These are phyloP conservation scores for Siniperca chuatsi DNA, from an alignment of 2,113 vertebrate species.

Conservation along the genomic window DNA sequence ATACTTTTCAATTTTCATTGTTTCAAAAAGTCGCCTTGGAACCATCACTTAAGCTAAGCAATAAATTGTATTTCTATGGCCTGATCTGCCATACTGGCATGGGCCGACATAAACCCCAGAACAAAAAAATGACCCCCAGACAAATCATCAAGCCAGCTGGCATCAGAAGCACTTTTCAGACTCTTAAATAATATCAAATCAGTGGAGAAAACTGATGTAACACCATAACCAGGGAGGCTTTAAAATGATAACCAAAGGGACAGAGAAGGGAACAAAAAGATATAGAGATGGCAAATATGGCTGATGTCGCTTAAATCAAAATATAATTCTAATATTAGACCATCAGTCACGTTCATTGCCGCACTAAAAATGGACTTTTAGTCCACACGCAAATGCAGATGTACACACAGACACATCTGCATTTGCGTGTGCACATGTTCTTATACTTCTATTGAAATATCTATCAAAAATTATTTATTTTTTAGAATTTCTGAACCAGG, in stretches of 20 bases:
- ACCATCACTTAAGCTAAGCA: not conserved
- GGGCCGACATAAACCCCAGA: slow-evolving; percentile 6
- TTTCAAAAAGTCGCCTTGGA: not conserved
- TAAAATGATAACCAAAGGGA: slow-evolving; percentile 20
- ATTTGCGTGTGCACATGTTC: not conserved
- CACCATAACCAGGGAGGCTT: not conserved
- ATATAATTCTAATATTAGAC: not conserved
- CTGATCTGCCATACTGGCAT: not conserved
- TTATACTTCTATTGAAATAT: not conserved
- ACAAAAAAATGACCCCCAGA: slow-evolving; percentile 4
- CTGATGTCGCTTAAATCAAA: slow-evolving; percentile 9
- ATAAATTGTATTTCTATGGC: slow-evolving; percentile 19
- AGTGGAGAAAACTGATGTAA: slow-evolving; percentile 32
- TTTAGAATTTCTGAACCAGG: not conserved
- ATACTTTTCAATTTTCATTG: slow-evolving; percentile 18
- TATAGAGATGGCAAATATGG: not conserved
- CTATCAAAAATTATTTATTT: not conserved
- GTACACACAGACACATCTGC: too few species aligned
- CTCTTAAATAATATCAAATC: slow-evolving; percentile 35
- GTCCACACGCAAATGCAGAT: too few species aligned
- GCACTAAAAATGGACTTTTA: not conserved
- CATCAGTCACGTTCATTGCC: not conserved
- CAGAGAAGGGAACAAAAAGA: not conserved
- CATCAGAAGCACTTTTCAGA: slow-evolving; percentile 29
- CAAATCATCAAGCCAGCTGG: slow-evolving; percentile 15